Percentiles rank a stretch among this genome's conserved stretches.
phyloP scores from a whole-genome alignment of 2,888 invertebrate genomes.

The Bruchidius siliquastri region DNA sequence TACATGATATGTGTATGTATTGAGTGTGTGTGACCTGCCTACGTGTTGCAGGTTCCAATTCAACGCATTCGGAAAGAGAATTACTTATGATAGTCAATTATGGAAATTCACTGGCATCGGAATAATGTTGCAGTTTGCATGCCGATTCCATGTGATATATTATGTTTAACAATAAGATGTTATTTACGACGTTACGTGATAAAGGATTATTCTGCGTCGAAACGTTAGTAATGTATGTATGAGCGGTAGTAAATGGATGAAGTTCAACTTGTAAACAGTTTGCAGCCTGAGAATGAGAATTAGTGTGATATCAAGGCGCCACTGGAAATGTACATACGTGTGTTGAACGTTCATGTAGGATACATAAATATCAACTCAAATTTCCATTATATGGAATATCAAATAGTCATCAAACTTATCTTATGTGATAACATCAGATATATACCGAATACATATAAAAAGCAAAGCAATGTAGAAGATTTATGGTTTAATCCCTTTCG shows the following conservation, averaged over 20 bases:
- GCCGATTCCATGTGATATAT: conserved; percentile 16
- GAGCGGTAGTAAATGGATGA: not conserved
- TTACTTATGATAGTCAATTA: conserved; percentile 25
- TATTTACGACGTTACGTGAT: conserved; percentile 8
- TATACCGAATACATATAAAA: too few species aligned
- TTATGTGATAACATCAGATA: too few species aligned
- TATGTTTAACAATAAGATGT: conserved; percentile 15
- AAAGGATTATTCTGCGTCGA: conserved; percentile 2
- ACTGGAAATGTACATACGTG: not conserved
- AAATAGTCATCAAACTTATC: too few species aligned
- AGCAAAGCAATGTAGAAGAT: too few species aligned
- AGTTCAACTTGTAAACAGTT: not conserved
- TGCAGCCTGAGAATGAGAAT: not conserved
- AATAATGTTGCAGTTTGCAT: conserved; percentile 26
- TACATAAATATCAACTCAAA: not conserved
- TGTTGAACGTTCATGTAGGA: not conserved
- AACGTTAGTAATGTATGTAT: not conserved
- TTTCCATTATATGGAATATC: too few species aligned
- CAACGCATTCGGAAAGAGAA: conserved; percentile 8
- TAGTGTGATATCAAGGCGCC: not conserved
- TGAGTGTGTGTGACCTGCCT: not conserved
- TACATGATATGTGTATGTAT: not conserved
- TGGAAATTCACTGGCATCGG: conserved; percentile 24
- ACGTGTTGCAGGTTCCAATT: conserved; percentile 1
- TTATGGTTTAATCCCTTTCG: too few species aligned